Evolutionary conservation across 2,888 invertebrate species (phyloP), one percentile per base, ranked within the genome.

Genomic region (Aleiodes leptofemur): DNA sequence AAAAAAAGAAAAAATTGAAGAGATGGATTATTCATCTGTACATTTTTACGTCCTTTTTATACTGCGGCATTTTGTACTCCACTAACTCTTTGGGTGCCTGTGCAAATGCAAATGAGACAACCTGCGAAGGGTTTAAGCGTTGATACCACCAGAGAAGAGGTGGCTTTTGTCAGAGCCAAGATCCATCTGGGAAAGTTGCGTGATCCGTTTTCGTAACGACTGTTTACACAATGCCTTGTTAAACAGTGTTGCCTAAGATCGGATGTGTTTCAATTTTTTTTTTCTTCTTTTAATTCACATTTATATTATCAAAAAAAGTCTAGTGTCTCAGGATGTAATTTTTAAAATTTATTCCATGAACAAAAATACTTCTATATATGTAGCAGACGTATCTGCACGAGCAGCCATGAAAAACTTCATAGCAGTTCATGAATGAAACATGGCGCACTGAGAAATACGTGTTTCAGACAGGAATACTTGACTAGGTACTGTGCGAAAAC

Each of bases 381-480:
- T 13, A 56, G n/a, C 16, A 50, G 69, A 64, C 69, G 64, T 64
- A 56, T 77, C 64, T 74, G 70, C 76, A 69, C 78, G 73, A 76
- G 72, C 73, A 73, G 76, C 80, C 80, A 78, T 71, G 79, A 70
- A 81, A 77, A 84, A 83, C 82, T 85, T 86, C 84, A 85, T 85
- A 83, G 84, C 86, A 34, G 34, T 34, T 87, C 88, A 88, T 88
- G 88, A 88, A 88, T 88, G 88, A 88, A 88, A 88, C 87, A 87
- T 88, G 73, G 50, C 16, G 51, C 23, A 69, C 51, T 29, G 34
- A 34, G 34, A 6, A 69, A 31, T 80, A 85, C 84, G 84, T 83
- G 85, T 83, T 82, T 82, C 82, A 82, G 81, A 81, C 76, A 81
- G 79, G 80, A 57, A 57, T 57, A 57, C 29, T 50, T 14, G 69